Evolutionary conservation across 2,113 vertebrate genomes (phyloP).

Genomic region (Aptenodytes forsteri): DNA sequence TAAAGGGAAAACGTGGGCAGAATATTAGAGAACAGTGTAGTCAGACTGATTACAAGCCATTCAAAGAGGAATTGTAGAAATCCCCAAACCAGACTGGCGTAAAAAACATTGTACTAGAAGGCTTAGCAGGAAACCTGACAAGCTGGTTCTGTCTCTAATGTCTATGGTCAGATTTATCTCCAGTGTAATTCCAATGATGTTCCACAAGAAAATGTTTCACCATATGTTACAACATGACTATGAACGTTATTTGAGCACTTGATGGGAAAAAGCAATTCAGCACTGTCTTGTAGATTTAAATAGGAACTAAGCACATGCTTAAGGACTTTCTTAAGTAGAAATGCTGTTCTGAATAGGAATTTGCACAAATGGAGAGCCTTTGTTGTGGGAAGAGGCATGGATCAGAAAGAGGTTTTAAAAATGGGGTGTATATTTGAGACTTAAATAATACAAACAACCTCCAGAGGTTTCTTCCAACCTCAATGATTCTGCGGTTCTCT

Average conservation of each 20-base stretch:
- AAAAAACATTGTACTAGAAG: neutral
- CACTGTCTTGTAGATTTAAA: constrained; percentile 35
- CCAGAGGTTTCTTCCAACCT: neutral
- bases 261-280: constrained; percentile 59
- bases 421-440: neutral
- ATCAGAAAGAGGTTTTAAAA: neutral
- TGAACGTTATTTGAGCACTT: neutral
- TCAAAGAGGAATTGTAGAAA: neutral
- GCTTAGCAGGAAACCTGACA: neutral
- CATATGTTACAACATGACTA: constrained; percentile 4
- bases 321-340: neutral
- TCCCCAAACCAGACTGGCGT: neutral
- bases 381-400: neutral
- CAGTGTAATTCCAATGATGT: neutral
- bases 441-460: neutral
- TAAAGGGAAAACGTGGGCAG: constrained; percentile 32
- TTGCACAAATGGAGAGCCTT: neutral
- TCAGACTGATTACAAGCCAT: neutral
- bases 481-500: neutral
- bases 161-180: neutral
- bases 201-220: neutral
- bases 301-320: neutral
- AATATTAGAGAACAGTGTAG: constrained; percentile 4
- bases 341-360: neutral
- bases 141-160: neutral